A percentile compares a stretch with the other conserved stretches of the same genome.
Evolutionary conservation across 2,888 invertebrate genomes (phyloP).

Genomic region (Pristionchus mayeri): DNA sequence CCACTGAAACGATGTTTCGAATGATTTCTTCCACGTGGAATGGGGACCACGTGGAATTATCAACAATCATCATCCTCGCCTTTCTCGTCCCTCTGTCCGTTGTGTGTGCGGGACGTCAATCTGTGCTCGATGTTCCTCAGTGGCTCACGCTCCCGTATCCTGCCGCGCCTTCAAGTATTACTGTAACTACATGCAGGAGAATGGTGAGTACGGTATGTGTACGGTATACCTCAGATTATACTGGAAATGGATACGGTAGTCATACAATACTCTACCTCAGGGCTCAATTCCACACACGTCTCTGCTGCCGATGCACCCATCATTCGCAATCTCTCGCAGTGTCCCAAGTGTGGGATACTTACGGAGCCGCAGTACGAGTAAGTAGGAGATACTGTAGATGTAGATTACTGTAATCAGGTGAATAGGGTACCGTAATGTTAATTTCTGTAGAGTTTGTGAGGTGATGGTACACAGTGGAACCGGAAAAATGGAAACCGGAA

Average conservation of each 20-base stretch:
- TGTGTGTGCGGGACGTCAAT: slow-evolving; percentile 42
- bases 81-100: not conserved
- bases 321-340: not conserved
- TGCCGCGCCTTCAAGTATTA: slow-evolving; percentile 22
- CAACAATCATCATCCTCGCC: too few species aligned
- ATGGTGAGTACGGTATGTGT: slow-evolving; percentile 22
- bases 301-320: slow-evolving; percentile 8
- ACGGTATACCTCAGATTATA: not conserved
- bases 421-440: too few species aligned
- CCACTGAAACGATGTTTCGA: too few species aligned
- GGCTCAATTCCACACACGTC: not conserved
- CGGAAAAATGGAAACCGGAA: too few species aligned
- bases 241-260: not conserved
- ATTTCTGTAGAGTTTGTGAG: too few species aligned
- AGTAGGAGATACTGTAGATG: too few species aligned
- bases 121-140: slow-evolving; percentile 7
- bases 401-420: too few species aligned
- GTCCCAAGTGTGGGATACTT: not conserved
- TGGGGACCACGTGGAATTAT: too few species aligned
- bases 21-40: too few species aligned
- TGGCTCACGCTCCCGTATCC: not conserved
- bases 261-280: not conserved
- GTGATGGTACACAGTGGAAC: too few species aligned
- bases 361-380: not conserved
- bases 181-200: slow-evolving; percentile 17